Base-by-base conservation (phyloP, 1,140 invertebrate genomes). In the Drosophila ogumai region DNA sequence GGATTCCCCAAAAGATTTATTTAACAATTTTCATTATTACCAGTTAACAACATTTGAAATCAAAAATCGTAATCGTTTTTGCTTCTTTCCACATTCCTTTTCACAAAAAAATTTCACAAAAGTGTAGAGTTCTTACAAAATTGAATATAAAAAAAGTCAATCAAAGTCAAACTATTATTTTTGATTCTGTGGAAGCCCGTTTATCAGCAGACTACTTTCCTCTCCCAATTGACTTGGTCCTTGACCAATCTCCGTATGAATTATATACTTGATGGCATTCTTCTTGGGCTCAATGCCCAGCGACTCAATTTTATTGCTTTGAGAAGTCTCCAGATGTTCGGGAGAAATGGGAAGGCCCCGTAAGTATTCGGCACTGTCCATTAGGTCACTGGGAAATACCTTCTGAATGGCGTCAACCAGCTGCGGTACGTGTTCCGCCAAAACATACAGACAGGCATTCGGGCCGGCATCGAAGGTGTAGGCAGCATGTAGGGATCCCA, bases 401-500 rank as follows among this genome's bases (percentile, higher is more conserved):
- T 96, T 84, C 85, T 96, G 94, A 6, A 98, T 91, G 38, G 96
- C 78, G 46, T 94, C 91, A 5, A 96, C 38, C 31, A 98, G 93
- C 90, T 94, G 93, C 5, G 95, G 92, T 1, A 99, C 95, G 93
- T 96, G 94, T 76, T 96, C 93, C 86, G 98, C 95, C 63, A 97
- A 91, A 19, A 98, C 92, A 93, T 97, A 99, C 0, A 99, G 91
- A 92, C 97, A 99, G 6, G 98, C 98, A 94, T 99, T 99, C 60
- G 98, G 97, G 12, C 99, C 99, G 68, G 98, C 98, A 95, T 99
- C 98, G 94, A 98, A 99, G 28, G 98, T 99, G 91, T 99, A 99
- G 6, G 98, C 97, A 5, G 97, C 96, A 92, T 95, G 96, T 28
- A 93, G 92, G 61, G 92, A 84, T 15, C 95, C 95, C 38, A 49